Evolutionary conservation across 2,888 invertebrate genomes (phyloP).

Genomic region (Papilio gigon): DNA sequence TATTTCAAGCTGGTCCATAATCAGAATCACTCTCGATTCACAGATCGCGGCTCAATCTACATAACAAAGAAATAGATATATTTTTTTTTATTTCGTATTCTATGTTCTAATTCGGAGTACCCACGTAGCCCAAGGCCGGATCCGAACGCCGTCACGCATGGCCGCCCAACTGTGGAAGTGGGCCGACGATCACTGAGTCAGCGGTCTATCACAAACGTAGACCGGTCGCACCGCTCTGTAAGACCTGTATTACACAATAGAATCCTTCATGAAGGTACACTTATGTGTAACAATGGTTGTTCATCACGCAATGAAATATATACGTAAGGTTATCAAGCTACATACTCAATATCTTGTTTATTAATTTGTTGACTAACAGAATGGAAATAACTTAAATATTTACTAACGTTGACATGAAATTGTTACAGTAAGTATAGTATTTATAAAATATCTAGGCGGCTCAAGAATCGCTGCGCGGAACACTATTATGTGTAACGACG

Average conservation of each 20-base stretch:
- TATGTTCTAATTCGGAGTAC: constrained; percentile 19
- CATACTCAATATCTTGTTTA: background rate
- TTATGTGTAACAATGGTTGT: background rate
- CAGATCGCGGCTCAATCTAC: background rate
- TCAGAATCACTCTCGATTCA: background rate
- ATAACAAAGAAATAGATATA: constrained; percentile 8
- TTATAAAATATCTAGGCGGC: too few relatives aligned
- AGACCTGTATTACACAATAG: constrained; percentile 17
- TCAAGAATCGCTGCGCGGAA: too few relatives aligned
- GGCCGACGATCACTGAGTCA: constrained; percentile 40
- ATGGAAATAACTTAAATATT: background rate
- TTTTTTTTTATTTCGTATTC: background rate
- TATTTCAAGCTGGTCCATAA: background rate
- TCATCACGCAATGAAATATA: background rate
- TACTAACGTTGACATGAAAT: background rate
- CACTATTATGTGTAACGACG: too few relatives aligned
- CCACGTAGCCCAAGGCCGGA: constrained; percentile 49
- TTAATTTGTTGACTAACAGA: background rate
- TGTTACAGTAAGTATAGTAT: background rate
- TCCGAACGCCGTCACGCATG: constrained; percentile 46
- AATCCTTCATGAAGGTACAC: background rate
- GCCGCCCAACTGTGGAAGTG: constrained; percentile 53
- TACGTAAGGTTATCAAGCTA: background rate
- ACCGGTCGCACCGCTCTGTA: constrained; percentile 20
- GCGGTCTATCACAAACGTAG: constrained; percentile 18